Conservation (phyloP, 2,888 invertebrate genomes). For the Cantharis rustica region DNA sequence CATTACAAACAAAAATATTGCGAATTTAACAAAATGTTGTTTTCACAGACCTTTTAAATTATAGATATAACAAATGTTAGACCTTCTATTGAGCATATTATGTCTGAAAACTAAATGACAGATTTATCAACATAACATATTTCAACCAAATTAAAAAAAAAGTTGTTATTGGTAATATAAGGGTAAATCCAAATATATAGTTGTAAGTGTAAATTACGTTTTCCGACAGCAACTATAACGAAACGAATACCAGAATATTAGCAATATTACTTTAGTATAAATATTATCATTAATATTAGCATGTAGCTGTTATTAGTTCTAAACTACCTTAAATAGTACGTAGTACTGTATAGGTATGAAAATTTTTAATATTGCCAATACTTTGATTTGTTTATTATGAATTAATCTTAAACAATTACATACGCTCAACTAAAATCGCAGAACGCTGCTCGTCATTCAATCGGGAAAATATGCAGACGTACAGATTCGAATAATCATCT, state of each 20-base stretch:
- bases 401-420: conserved; percentile 13
- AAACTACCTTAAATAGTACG: background rate
- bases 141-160: too few relatives aligned
- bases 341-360: too few relatives aligned
- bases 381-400: background rate
- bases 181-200: conserved; percentile 56
- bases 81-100: too few relatives aligned
- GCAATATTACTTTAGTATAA: background rate
- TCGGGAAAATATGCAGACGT: conserved; percentile 10
- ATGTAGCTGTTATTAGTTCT: background rate
- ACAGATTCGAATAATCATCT: conserved; percentile 7
- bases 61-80: too few relatives aligned
- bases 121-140: too few relatives aligned
- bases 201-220: conserved; percentile 48
- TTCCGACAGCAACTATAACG: conserved; percentile 43
- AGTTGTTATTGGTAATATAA: too few relatives aligned
- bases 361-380: conserved; percentile 4
- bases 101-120: too few relatives aligned
- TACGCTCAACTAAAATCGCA: conserved; percentile 22
- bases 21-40: too few relatives aligned
- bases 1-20: too few relatives aligned
- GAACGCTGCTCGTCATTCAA: background rate
- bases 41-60: too few relatives aligned
- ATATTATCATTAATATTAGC: background rate
- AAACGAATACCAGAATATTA: conserved; percentile 16